Evolutionary conservation across 1,140 invertebrate species (phyloP).

Genomic region (Drosophila kohkoa): DNA sequence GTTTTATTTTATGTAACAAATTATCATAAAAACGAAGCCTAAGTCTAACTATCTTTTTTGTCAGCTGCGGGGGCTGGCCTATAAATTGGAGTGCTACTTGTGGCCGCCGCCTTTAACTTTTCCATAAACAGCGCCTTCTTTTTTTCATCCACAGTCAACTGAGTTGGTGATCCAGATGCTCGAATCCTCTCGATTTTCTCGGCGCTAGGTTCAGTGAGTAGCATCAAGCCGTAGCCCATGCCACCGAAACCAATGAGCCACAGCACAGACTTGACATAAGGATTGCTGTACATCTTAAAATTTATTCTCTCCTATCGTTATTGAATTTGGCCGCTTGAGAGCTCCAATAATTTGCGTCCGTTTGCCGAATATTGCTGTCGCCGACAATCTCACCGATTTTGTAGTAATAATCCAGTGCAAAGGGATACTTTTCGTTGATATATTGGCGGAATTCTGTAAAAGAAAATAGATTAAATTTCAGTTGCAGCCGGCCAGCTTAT

Average conservation of each 20-base stretch:
- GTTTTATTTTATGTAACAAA: slow-evolving; percentile 45
- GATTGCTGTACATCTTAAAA: slow-evolving; percentile 62
- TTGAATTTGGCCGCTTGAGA: slow-evolving; percentile 41
- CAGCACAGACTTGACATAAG: slow-evolving; percentile 86
- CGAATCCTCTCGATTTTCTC: slow-evolving; percentile 86
- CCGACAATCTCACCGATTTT: slow-evolving; percentile 86
- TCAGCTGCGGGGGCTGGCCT: slow-evolving; percentile 20
- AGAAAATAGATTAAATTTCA: slow-evolving; percentile 17
- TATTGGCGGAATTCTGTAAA: slow-evolving; percentile 87
- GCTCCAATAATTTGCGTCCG: slow-evolving; percentile 86
- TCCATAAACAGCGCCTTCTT: slow-evolving; percentile 72
- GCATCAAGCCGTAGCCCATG: slow-evolving; percentile 86
- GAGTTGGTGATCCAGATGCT: slow-evolving; percentile 32
- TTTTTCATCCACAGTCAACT: slow-evolving; percentile 49
- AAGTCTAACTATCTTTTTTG: slow-evolving; percentile 57
- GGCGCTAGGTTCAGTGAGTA: slow-evolving; percentile 86
- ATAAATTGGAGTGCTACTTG: slow-evolving; percentile 53
- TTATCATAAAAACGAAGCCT: slow-evolving; percentile 8
- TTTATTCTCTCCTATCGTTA: slow-evolving; percentile 57
- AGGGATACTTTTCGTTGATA: slow-evolving; percentile 87
- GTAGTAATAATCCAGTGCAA: slow-evolving; percentile 87
- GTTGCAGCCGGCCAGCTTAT: slow-evolving; percentile 46
- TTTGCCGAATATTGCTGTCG: slow-evolving; percentile 85
- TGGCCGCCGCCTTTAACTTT: slow-evolving; percentile 71
- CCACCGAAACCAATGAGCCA: slow-evolving; percentile 86